These are phyloP conservation scores for Rhynchophorus ferrugineus DNA, from an alignment of 1,140 invertebrate species.

Conservation along the genomic window DNA sequence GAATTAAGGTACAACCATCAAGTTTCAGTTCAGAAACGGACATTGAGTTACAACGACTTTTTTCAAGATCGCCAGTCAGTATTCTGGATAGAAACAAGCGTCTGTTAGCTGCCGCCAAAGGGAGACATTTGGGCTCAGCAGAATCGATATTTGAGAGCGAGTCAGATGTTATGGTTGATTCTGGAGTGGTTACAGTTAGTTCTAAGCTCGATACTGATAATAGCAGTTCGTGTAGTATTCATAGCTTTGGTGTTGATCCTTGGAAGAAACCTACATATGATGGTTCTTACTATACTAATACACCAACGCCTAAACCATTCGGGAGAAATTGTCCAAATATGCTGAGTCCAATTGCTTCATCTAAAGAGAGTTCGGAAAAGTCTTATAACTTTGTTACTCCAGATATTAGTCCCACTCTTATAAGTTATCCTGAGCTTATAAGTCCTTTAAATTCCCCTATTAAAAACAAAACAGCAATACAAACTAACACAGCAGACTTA, in stretches of 20 bases:
- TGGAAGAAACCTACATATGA: background rate
- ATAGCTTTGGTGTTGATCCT: background rate
- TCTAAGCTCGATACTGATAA: conserved; percentile 8
- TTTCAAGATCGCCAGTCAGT: conserved; percentile 1
- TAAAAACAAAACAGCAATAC: too few species aligned
- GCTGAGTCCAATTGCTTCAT: conserved; percentile 8
- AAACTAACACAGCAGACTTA: too few species aligned
- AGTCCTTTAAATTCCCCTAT: background rate
- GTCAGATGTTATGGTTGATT: conserved; percentile 10
- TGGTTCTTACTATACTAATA: background rate
- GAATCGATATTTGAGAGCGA: conserved; percentile 5
- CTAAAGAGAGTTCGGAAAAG: conserved; percentile 2
- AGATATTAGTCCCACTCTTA: background rate
- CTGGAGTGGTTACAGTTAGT: conserved; percentile 15
- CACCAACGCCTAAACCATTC: too few species aligned
- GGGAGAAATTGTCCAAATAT: background rate
- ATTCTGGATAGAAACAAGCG: conserved; percentile 16
- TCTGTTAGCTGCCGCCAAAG: conserved; percentile 9
- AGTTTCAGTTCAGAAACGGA: conserved; percentile 21
- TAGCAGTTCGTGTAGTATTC: conserved; percentile 1
- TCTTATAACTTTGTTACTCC: too few species aligned
- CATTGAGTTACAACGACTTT: conserved; percentile 18
- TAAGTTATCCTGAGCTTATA: background rate
- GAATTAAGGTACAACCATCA: background rate
- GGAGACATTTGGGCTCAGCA: background rate